Conservation (phyloP, 1,140 invertebrate species). For the Panagrolaimus sp. region DNA sequence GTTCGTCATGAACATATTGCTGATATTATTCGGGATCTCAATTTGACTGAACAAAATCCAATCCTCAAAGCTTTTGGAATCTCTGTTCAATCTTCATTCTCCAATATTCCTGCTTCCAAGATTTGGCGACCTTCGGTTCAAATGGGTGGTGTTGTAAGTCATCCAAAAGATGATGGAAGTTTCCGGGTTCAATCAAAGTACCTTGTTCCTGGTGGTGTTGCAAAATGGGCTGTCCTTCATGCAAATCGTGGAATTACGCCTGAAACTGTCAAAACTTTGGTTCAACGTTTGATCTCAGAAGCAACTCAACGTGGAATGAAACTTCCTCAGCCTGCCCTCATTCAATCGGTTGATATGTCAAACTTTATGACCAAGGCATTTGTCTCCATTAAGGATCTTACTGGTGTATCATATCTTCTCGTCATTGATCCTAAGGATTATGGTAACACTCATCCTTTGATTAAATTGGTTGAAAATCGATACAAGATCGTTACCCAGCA, state of each 20-base stretch:
- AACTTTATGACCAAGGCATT: not conserved
- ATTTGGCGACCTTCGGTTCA: not conserved
- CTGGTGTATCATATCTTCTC: not conserved
- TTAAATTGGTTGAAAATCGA: constrained; percentile 1
- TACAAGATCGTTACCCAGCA: not conserved
- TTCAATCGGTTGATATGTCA: not conserved
- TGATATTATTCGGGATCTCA: not conserved
- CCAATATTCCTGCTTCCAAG: not conserved
- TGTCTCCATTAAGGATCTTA: not conserved
- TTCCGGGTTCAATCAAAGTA: not conserved
- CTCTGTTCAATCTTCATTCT: not conserved
- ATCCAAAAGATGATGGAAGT: not conserved
- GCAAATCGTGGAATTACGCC: not conserved
- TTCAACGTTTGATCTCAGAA: not conserved
- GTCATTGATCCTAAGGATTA: not conserved
- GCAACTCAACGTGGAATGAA: not conserved
- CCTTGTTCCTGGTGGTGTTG: not conserved
- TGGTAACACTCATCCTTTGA: not conserved
- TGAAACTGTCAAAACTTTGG: not conserved
- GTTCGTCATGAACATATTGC: not conserved
- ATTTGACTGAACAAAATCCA: not conserved
- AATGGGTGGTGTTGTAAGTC: not conserved
- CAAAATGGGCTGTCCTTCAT: not conserved
- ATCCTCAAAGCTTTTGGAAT: not conserved
- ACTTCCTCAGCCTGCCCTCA: not conserved